A percentile compares a stretch with the other conserved stretches of the same genome.
These are phyloP conservation scores for Delia radicum DNA, from an alignment of 1,140 invertebrate genomes.

Conservation along the genomic window DNA sequence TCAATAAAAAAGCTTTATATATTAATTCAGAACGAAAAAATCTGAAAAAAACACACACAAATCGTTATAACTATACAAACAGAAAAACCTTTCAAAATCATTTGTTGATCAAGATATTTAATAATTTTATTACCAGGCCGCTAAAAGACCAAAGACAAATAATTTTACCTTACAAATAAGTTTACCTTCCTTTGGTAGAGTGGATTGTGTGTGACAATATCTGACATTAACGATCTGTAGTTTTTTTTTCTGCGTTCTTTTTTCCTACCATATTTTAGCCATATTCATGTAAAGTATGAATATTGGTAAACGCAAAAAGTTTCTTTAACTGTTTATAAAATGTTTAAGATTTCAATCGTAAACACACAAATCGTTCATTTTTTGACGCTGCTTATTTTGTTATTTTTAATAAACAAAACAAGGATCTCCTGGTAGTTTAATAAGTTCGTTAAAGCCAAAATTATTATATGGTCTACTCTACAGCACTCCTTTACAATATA, in stretches of 20 bases:
- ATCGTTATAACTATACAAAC: background rate
- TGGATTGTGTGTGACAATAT: constrained; percentile 4
- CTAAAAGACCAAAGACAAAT: constrained; percentile 11
- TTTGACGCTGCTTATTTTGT: background rate
- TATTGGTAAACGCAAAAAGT: background rate
- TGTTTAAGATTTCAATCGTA: constrained; percentile 19
- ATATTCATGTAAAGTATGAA: background rate
- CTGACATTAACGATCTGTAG: constrained; percentile 9
- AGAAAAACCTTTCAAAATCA: constrained; percentile 11
- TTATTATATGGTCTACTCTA: background rate
- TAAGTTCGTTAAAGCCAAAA: background rate
- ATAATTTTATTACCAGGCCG: constrained; percentile 15
- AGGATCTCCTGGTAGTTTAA: background rate
- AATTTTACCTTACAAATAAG: too few species aligned
- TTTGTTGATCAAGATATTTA: constrained; percentile 22
- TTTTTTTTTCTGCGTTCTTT: background rate
- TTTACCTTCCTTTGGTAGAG: background rate
- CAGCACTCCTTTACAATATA: background rate
- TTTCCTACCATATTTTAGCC: background rate
- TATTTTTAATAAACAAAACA: background rate
- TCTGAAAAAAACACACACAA: background rate
- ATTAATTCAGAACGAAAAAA: background rate
- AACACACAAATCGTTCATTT: constrained; percentile 19
- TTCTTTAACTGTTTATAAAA: constrained; percentile 1
- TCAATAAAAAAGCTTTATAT: background rate